Base-by-base conservation (phyloP, 1,140 invertebrate genomes). In the Dreissena rostriformis region DNA sequence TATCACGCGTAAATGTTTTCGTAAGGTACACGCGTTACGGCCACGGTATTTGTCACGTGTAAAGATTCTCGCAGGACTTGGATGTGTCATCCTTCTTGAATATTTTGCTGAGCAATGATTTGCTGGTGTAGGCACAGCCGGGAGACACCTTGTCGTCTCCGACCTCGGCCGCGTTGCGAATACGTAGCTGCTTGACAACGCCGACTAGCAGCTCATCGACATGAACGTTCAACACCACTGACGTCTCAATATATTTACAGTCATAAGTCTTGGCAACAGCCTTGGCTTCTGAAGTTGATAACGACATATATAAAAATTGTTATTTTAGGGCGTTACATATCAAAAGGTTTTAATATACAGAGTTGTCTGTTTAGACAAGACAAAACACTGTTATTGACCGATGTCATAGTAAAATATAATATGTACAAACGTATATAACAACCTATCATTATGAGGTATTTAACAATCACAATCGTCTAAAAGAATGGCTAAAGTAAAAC, bases 241-340 rank as follows among this genome's bases (percentile, higher is more conserved):
- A 97, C 0, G 96, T 97, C 91, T 97, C 97, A 86, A 97, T 97
- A 90, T 97, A 97, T 89, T 97, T 97, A 90, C 96, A 96, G 39
- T 95, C 95, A 86, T 96, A 96, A 22, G 95, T 95, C 82, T 95
- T 95, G n/a, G 96, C 96, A 70, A 97, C 90, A 0, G 85, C 80
- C 70, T 89, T 89, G 1, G 88, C 92, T 53, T 93, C 92, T 93
- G 88, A 72, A 91, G 91, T 28, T 70, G 66, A 81, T n/a, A 79
- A 29, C n/a, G 12, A 79, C 52, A 24, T 73, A 39, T 19, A 71
- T 7, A 11, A 8, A 52, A 0, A n/a, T 19, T 2, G 61, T n/a
- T 63, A 11, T 63, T 24, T 28, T 26, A 82, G 61, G 39, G 29
- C 29, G 65, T 70, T 78, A 22, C 12, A 70, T 7, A 39, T 39